Base-by-base conservation (phyloP, 2,113 vertebrate genomes). In the Hiodon alosoides region DNA sequence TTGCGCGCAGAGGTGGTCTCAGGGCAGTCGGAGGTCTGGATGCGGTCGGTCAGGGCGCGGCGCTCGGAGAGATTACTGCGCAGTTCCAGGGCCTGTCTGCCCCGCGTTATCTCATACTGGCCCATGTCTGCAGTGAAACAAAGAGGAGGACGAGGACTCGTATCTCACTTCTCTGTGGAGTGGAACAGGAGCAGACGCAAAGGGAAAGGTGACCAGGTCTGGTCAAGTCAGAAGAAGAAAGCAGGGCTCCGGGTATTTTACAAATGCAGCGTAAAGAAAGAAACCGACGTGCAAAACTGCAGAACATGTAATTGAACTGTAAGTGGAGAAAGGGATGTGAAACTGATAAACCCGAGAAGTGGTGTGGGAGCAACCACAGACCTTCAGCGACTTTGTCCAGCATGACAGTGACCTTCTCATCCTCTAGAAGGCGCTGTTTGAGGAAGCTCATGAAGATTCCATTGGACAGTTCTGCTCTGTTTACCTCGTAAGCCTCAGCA, bases 301-400 rank as follows among this genome's bases (percentile, higher is more conserved):
- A 1, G 31, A 31, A 31, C 0, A 31, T 2, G 31, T 31, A 31
- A 31, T 2, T 31, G 31, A 31, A 31, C 31, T 31, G 31, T 31
- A 31, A 31, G 31, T 31, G 31, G 31, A 31, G 31, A 14, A 46
- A 10, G 14, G 10, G 16, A 4, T 17, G 54, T 9, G 17, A 69
- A 69, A 54, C 16, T 3, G 14, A 14, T 3, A 4, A 9, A 59
- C 14, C 58, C 3, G 58, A 59, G 58, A 59, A 59, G 14, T 14
- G 8, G 0, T 4, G 9, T 59, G 9, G 31, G 31, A 59, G 9
- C 9, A 59, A 5, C 58, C 17, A 75, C 84, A 46, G 76, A 94
- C 94, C 94, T 87, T 95, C 94, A 0, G 90, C 93, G 75, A 95
- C 94, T 81, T 86, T 90, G 87, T 95, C 94, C 55, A 95, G 88